Evolutionary conservation across 2,113 vertebrate species (phyloP).

Genomic region (Anguilla rostrata): DNA sequence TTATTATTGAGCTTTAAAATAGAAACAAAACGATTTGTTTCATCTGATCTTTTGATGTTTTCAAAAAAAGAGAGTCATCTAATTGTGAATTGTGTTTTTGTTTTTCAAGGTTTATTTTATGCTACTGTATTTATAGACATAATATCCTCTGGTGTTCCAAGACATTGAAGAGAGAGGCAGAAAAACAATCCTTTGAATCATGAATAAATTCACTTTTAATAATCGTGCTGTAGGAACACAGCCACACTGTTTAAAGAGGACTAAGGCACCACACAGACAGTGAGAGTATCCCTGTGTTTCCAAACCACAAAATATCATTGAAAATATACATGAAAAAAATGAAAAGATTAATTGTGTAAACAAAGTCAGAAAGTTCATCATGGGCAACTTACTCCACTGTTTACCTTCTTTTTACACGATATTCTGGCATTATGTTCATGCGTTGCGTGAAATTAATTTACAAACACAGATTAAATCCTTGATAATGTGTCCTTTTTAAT

Average conservation of each 20-base stretch:
- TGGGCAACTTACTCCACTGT: not conserved
- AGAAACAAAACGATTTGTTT: conserved; percentile 23
- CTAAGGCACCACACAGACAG: not conserved
- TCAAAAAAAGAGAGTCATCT: not conserved
- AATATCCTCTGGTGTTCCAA: not conserved
- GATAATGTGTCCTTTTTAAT: not conserved
- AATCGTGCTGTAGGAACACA: not conserved
- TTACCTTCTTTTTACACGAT: not conserved
- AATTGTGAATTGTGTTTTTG: conserved; percentile 56
- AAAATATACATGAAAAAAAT: not conserved
- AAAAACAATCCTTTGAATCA: conserved; percentile 1
- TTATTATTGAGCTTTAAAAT: conserved; percentile 22
- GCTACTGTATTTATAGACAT: conserved; percentile 34
- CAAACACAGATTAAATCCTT: not conserved
- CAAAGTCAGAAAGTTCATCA: not conserved
- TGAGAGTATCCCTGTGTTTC: not conserved
- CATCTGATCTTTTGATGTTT: conserved; percentile 61
- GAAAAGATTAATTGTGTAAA: not conserved
- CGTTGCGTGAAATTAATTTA: not conserved
- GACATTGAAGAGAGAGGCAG: not conserved
- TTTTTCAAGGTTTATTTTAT: conserved; percentile 48
- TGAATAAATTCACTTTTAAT: not conserved
- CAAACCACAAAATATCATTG: not conserved
- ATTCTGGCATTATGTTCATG: not conserved
- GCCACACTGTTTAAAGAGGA: not conserved